Conservation (phyloP, 2,113 vertebrate species). For the Passer domesticus region DNA sequence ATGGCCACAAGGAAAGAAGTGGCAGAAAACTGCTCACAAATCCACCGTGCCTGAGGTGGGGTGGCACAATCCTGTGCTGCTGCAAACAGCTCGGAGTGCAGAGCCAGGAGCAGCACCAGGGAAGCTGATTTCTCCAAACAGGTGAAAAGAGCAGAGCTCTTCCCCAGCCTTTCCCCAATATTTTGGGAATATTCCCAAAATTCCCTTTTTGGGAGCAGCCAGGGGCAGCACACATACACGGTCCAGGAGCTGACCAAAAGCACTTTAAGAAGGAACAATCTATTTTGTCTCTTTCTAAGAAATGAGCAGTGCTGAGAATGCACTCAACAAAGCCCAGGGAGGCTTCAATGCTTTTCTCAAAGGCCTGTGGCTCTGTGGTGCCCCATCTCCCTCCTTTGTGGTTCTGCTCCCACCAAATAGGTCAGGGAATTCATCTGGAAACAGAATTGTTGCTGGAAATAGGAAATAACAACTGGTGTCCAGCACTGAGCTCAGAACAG, state of each 20-base stretch:
- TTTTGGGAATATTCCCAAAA: too few relatives aligned
- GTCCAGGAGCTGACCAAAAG: neutral
- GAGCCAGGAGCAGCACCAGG: neutral
- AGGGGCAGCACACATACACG: fast-evolving
- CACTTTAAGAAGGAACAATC: neutral
- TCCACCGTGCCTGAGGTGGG: neutral
- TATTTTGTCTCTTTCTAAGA: neutral
- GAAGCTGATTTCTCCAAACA: neutral
- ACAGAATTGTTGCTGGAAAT: neutral
- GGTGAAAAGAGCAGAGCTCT: neutral
- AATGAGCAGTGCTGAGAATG: neutral
- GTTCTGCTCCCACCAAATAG: neutral
- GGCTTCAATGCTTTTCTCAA: neutral
- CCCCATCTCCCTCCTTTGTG: neutral
- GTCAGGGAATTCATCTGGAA: neutral
- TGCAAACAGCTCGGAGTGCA: neutral
- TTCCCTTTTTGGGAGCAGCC: neutral
- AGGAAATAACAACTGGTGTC: neutral
- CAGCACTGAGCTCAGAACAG: neutral
- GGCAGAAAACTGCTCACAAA: neutral
- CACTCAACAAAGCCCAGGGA: neutral
- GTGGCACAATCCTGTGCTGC: neutral
- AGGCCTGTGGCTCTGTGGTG: fast-evolving
- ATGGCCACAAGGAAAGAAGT: neutral
- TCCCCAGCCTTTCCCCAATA: neutral